phyloP scores from a whole-genome alignment of 2,888 invertebrate species.

The Spilarctia lutea region DNA sequence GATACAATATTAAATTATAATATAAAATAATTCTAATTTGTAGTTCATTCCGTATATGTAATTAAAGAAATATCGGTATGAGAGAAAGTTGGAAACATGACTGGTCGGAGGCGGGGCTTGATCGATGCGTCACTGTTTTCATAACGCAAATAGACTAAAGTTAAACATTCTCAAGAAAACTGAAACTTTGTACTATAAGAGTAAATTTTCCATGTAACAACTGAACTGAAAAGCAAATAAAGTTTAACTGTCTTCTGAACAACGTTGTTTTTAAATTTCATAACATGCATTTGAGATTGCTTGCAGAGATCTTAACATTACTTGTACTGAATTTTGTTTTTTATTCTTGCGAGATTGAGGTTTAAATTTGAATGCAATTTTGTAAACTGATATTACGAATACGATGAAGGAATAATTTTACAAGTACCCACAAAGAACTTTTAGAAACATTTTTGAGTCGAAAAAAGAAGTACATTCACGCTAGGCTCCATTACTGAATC shows the following conservation, averaged over 20 bases:
- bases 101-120: background rate
- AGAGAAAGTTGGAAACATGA: background rate
- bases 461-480: background rate
- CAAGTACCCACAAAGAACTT: background rate
- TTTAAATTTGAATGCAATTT: background rate
- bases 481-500: background rate
- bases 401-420: background rate
- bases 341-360: background rate
- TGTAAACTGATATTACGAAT: background rate
- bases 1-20: no score
- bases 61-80: no score
- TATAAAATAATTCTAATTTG: no score
- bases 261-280: conserved; percentile 8
- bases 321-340: background rate
- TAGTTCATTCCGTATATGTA: no score
- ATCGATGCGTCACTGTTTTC: background rate
- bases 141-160: background rate
- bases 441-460: background rate
- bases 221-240: background rate
- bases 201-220: background rate
- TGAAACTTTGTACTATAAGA: background rate
- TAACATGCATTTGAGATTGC: background rate
- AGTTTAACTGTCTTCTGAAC: background rate
- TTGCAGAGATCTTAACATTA: background rate
- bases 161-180: background rate